A percentile compares a stretch with the other conserved stretches of the same genome.
Conservation (phyloP, 2,797 vertebrate genomes). For the Pygocentrus nattereri region DNA sequence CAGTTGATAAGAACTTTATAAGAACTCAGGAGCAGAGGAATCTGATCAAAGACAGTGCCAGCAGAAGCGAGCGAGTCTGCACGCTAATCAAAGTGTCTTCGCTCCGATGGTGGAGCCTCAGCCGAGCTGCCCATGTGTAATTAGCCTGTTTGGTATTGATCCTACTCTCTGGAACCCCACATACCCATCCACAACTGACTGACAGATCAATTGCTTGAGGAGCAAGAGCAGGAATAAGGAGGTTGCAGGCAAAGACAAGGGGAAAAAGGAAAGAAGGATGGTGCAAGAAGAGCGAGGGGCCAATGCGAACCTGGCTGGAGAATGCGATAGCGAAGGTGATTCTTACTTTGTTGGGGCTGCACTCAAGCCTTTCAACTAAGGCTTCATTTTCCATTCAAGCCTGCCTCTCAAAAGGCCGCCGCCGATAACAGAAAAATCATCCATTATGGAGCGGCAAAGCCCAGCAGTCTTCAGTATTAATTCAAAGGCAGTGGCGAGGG, state of each 20-base stretch:
- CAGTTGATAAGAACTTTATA: conserved; percentile 60
- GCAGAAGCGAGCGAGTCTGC: conserved; percentile 6
- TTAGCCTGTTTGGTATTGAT: conserved; percentile 68
- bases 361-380: conserved; percentile 64
- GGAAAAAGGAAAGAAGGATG: background rate
- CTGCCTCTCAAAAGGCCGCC: conserved; percentile 55
- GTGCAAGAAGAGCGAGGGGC: background rate
- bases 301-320: conserved; percentile 37
- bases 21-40: conserved; percentile 57
- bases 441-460: conserved; percentile 66
- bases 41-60: conserved; percentile 66
- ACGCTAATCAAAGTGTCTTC: conserved; percentile 61
- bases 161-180: conserved; percentile 29
- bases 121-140: conserved; percentile 64
- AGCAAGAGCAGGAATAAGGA: conserved; percentile 4
- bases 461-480: conserved; percentile 65
- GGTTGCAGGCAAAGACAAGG: background rate
- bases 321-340: conserved; percentile 66
- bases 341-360: conserved; percentile 62
- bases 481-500: conserved; percentile 65
- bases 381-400: conserved; percentile 61
- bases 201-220: conserved; percentile 64
- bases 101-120: conserved; percentile 48
- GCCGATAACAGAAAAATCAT: conserved; percentile 70
- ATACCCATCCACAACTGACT: conserved; percentile 49